Evolutionary conservation across 2,888 invertebrate species (phyloP).

Genomic region (Eristalis arbustorum): DNA sequence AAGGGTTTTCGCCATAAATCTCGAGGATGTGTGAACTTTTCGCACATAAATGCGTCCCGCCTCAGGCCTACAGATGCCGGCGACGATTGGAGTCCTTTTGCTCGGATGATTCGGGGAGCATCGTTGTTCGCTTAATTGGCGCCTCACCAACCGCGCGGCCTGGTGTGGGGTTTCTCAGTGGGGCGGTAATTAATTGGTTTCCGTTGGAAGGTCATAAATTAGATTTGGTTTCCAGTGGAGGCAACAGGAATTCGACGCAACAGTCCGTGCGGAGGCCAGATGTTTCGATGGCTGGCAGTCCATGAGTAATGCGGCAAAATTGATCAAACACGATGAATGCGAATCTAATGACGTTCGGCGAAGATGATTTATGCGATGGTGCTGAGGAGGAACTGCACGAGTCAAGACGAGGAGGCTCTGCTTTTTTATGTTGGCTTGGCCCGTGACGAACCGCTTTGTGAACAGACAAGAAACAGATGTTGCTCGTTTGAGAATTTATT

Average conservation of each 20-base stretch:
- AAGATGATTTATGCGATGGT: no score
- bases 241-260: not conserved
- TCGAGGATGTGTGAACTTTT: slow-evolving; percentile 21
- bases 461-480: no score
- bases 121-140: slow-evolving; percentile 35
- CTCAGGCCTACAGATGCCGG: not conserved
- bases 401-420: no score
- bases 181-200: slow-evolving; percentile 32
- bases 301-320: not conserved
- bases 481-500: no score
- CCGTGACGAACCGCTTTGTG: no score
- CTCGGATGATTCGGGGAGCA: slow-evolving; percentile 12
- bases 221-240: not conserved
- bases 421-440: no score
- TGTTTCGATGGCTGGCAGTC: not conserved
- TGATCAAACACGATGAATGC: not conserved
- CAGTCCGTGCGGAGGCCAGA: not conserved
- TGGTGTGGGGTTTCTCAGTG: slow-evolving; percentile 1
- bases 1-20: slow-evolving; percentile 30
- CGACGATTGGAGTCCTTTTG: not conserved
- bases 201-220: slow-evolving; percentile 18
- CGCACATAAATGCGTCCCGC: slow-evolving; percentile 6
- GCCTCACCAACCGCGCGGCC: not conserved
- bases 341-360: not conserved
- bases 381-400: no score